These are phyloP conservation scores for Eupithecia exiguata DNA, from an alignment of 2,888 invertebrate species.

Conservation along the genomic window DNA sequence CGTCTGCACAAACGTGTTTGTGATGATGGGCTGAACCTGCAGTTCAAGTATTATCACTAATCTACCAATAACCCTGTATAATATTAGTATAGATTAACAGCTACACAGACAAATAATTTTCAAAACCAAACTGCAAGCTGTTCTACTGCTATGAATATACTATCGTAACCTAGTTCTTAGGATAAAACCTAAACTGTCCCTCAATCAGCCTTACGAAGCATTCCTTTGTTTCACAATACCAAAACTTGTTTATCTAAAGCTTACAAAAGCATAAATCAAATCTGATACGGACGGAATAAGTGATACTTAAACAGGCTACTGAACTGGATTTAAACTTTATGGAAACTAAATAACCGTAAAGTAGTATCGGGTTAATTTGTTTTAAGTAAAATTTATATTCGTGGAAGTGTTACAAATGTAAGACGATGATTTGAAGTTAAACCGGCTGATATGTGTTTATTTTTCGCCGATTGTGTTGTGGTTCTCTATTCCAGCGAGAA, in stretches of 20 bases:
- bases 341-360: slow-evolving; percentile 9
- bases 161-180: slow-evolving; percentile 51
- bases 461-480: background rate
- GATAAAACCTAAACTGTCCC: slow-evolving; percentile 61
- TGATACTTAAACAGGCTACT: slow-evolving; percentile 11
- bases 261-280: slow-evolving; percentile 39
- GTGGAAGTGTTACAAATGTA: slow-evolving; percentile 1
- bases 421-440: background rate
- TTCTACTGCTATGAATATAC: background rate
- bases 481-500: background rate
- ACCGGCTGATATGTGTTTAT: background rate
- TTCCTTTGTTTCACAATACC: slow-evolving; percentile 60
- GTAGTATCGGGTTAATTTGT: background rate
- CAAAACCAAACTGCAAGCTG: background rate
- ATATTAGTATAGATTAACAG: no score
- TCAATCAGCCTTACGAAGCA: slow-evolving; percentile 62
- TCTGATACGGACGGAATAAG: slow-evolving; percentile 20
- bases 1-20: no score
- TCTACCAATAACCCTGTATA: no score
- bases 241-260: slow-evolving; percentile 46
- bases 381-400: background rate
- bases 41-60: no score
- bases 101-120: background rate
- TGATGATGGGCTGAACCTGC: no score
- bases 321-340: slow-evolving; percentile 11